A percentile compares a stretch with the other conserved stretches of the same genome.
These are phyloP conservation scores for Pantherophis guttatus DNA, from an alignment of 2,113 vertebrate species.

Conservation along the genomic window DNA sequence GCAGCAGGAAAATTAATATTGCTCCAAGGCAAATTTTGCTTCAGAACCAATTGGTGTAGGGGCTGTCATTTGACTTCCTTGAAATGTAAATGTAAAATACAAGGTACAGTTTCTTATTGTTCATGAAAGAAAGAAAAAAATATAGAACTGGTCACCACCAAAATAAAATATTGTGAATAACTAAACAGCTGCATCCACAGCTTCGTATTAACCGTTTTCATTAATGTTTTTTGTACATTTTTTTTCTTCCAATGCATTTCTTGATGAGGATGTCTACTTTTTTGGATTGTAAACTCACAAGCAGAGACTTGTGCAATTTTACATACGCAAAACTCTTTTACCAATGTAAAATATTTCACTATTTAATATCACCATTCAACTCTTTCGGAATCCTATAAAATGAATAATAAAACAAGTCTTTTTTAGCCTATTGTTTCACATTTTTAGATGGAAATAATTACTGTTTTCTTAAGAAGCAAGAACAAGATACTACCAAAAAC, in stretches of 20 bases:
- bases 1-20: not conserved
- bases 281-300: not conserved
- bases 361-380: not conserved
- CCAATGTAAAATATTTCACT: not conserved
- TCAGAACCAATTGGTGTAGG: not conserved
- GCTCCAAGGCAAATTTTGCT: not conserved
- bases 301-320: not conserved
- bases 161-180: slow-evolving; percentile 2
- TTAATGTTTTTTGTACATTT: not conserved
- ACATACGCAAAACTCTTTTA: not conserved
- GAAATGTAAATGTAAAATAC: not conserved
- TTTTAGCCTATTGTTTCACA: not conserved
- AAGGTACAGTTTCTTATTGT: not conserved
- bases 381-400: not conserved
- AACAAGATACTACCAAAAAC: not conserved
- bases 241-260: not conserved
- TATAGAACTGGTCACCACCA: not conserved
- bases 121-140: not conserved
- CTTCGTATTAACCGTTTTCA: not conserved
- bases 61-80: not conserved
- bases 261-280: not conserved
- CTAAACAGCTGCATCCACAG: not conserved
- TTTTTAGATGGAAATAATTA: not conserved
- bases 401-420: not conserved
- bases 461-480: not conserved